Evolutionary conservation across 2,113 vertebrate genomes (phyloP).

Genomic region (Charadrius vociferus): DNA sequence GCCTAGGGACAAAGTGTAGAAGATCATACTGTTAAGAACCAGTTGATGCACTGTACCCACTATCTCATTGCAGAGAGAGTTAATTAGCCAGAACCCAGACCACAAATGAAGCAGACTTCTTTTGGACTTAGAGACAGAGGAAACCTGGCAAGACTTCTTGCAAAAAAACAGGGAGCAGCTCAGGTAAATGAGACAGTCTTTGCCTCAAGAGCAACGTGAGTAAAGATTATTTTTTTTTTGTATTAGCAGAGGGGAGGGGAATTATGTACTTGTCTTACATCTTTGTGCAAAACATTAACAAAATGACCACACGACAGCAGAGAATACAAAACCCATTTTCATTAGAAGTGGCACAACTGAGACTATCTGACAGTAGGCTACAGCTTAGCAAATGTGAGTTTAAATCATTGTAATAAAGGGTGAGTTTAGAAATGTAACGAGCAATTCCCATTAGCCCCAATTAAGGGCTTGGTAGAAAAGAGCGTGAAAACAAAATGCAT

Average conservation of each 20-base stretch:
- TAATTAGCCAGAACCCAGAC: neutral
- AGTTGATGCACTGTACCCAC: neutral
- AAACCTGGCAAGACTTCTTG: neutral
- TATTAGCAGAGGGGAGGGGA: neutral
- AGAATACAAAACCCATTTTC: neutral
- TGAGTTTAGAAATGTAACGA: neutral
- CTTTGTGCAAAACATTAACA: neutral
- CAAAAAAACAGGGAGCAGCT: neutral
- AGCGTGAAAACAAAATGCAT: neutral
- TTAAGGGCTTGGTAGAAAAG: neutral
- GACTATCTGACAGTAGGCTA: neutral
- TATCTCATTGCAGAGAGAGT: neutral
- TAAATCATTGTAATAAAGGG: neutral
- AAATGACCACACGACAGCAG: neutral
- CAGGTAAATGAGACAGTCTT: neutral
- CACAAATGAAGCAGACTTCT: neutral
- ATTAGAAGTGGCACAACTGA: neutral
- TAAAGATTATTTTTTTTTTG: neutral
- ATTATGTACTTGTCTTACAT: neutral
- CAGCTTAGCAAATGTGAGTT: neutral
- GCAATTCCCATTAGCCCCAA: neutral
- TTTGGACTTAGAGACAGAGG: neutral
- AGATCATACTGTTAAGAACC: neutral
- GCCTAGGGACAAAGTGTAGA: neutral
- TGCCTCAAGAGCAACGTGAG: neutral